These are phyloP conservation scores for Stratiomys singularior DNA, from an alignment of 2,888 invertebrate species.

Conservation along the genomic window DNA sequence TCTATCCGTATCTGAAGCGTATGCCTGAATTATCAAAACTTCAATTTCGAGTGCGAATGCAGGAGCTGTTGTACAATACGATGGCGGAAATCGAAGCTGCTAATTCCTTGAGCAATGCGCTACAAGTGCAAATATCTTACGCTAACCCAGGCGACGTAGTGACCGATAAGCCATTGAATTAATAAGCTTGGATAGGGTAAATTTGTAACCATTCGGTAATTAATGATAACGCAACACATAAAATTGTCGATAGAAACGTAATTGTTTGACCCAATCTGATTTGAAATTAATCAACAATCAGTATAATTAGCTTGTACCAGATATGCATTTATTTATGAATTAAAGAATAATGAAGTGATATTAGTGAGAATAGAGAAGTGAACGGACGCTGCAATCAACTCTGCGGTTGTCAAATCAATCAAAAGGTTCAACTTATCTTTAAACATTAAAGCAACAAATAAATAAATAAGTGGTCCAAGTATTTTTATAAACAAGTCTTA, in stretches of 20 bases:
- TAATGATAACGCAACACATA: no score
- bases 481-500: neutral
- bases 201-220: neutral
- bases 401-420: no score
- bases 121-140: slow-evolving; percentile 40
- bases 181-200: neutral
- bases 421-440: no score
- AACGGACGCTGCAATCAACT: no score
- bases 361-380: no score
- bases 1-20: slow-evolving; percentile 38
- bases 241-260: no score
- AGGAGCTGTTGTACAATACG: slow-evolving; percentile 38
- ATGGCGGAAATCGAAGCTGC: slow-evolving; percentile 42
- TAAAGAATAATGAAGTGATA: no score
- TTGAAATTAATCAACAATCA: no score
- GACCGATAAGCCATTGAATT: slow-evolving; percentile 13
- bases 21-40: slow-evolving; percentile 40
- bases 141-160: slow-evolving; percentile 21
- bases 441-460: no score
- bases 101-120: slow-evolving; percentile 24
- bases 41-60: slow-evolving; percentile 39
- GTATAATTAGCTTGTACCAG: no score
- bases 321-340: no score
- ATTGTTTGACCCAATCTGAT: no score
- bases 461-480: neutral